Evolutionary conservation across 2,113 vertebrate species (phyloP).

Genomic region (Stomatorhinus ivindoensis): DNA sequence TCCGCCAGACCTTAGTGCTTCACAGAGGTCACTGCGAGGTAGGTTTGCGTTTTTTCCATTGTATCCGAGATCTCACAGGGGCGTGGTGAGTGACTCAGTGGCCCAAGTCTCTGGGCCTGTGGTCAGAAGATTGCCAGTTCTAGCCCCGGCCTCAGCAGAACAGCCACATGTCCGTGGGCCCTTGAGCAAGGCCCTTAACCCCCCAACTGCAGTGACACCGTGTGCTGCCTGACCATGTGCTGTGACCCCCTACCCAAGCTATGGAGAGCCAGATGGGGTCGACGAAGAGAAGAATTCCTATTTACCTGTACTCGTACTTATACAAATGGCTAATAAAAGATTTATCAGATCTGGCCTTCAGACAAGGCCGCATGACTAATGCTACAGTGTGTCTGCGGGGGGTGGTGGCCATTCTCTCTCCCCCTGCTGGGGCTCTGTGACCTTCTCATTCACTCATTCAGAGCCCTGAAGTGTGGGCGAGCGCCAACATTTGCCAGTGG

Average conservation of each 20-base stretch:
- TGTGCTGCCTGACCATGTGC: background rate
- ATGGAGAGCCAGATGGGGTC: background rate
- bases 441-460: background rate
- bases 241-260: background rate
- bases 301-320: background rate
- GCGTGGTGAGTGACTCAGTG: background rate
- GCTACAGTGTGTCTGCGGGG: background rate
- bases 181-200: background rate
- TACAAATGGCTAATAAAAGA: background rate
- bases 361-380: background rate
- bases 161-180: background rate
- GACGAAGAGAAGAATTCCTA: background rate
- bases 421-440: background rate
- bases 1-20: background rate
- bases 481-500: background rate
- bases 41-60: slow-evolving; percentile 1
- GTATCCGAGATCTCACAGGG: slow-evolving; percentile 10
- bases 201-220: background rate
- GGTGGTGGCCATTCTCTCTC: background rate
- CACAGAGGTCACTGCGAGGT: slow-evolving; percentile 16
- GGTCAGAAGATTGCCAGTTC: background rate
- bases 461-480: background rate
- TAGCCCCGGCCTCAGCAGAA: background rate
- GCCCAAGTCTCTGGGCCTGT: background rate
- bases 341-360: background rate